These are phyloP conservation scores for Prolemur simus DNA, from an alignment of 2,113 vertebrate species.

Conservation along the genomic window DNA sequence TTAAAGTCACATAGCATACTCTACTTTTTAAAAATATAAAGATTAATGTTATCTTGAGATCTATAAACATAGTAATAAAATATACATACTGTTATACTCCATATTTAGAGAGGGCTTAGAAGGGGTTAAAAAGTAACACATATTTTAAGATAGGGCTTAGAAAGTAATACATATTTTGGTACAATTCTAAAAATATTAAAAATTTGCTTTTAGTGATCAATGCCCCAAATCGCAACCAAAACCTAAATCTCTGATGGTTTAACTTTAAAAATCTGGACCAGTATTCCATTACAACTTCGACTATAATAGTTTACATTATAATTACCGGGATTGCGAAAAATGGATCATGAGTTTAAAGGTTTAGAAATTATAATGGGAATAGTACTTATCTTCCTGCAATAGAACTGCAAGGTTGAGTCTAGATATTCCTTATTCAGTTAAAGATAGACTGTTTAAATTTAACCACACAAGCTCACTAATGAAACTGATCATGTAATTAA, in stretches of 20 bases:
- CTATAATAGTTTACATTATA: not conserved
- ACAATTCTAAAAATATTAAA: conserved; percentile 44
- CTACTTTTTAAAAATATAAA: conserved; percentile 29
- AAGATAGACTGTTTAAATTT: conserved; percentile 29
- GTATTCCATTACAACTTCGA: not conserved
- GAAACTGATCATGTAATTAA: conserved; percentile 44
- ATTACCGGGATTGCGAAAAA: conserved; percentile 12
- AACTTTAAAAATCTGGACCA: not conserved
- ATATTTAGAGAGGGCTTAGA: not conserved
- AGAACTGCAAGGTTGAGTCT: not conserved
- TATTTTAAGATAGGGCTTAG: not conserved
- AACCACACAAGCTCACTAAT: not conserved
- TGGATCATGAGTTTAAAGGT: conserved; percentile 35
- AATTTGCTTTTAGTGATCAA: conserved; percentile 15
- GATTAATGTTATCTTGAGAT: conserved; percentile 33
- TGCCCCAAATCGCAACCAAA: not conserved
- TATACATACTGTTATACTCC: not conserved
- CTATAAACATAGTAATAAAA: not conserved
- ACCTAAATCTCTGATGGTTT: not conserved
- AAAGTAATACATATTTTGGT: not conserved
- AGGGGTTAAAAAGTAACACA: not conserved
- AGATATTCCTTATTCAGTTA: conserved; percentile 29
- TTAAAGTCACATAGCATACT: not conserved
- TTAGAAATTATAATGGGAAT: conserved; percentile 43
- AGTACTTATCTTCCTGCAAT: not conserved